Conservation (phyloP, 2,113 vertebrate species). For the Corythornis cristatus region DNA sequence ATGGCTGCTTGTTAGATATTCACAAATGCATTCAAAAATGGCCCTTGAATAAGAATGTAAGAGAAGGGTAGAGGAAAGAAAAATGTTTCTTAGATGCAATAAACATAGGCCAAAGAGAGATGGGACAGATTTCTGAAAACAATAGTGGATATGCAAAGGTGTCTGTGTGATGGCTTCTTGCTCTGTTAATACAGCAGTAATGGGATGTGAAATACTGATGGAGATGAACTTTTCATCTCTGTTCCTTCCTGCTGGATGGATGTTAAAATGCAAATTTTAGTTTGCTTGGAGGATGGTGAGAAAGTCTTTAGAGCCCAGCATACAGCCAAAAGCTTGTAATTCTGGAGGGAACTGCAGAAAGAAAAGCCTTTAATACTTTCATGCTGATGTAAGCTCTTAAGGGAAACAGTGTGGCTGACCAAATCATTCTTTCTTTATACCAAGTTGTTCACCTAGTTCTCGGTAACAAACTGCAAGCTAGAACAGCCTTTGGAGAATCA, state of each 20-base stretch:
- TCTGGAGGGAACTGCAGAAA: neutral
- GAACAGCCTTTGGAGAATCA: neutral
- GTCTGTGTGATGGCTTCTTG: neutral
- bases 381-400: neutral
- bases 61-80: neutral
- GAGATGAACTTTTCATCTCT: neutral
- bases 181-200: neutral
- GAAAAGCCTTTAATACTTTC: neutral
- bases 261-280: neutral
- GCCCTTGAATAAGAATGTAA: neutral
- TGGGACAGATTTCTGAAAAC: neutral
- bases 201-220: neutral
- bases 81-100: neutral
- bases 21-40: neutral
- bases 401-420: neutral
- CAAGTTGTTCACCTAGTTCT: neutral
- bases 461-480: neutral
- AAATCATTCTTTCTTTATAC: neutral
- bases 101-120: neutral
- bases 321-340: neutral
- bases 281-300: neutral
- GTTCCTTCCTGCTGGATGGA: neutral
- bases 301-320: neutral
- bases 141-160: neutral
- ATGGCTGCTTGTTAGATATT: neutral